These are phyloP conservation scores for Lichenostomus cassidix DNA, from an alignment of 2,113 vertebrate species.

Conservation along the genomic window DNA sequence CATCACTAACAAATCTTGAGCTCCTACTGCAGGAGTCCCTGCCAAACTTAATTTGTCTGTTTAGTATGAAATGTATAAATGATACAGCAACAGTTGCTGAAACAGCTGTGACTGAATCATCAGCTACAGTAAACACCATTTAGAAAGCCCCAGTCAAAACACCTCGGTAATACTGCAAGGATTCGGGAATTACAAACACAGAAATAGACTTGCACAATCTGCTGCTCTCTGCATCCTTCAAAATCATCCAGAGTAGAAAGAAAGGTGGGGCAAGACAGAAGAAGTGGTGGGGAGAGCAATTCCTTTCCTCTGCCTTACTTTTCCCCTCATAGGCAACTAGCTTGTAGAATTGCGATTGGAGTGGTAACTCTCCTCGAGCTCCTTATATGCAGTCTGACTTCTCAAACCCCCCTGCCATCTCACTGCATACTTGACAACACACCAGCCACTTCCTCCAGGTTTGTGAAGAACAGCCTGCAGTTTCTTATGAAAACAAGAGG, in stretches of 20 bases:
- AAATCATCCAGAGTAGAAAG: background rate
- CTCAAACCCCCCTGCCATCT: background rate
- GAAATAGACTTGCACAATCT: background rate
- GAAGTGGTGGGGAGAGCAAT: background rate
- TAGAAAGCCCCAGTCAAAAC: slow-evolving; percentile 8
- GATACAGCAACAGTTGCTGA: slow-evolving; percentile 20
- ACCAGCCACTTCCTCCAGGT: background rate
- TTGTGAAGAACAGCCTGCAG: background rate
- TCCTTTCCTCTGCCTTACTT: background rate
- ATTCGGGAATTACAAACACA: background rate
- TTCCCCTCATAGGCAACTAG: background rate
- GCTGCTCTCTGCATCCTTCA: background rate
- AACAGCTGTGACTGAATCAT: slow-evolving; percentile 44
- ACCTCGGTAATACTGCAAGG: background rate
- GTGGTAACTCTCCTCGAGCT: background rate
- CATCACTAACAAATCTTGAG: background rate
- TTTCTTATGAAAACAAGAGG: background rate
- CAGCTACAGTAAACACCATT: slow-evolving; percentile 47
- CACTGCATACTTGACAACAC: background rate
- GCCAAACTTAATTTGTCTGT: slow-evolving; percentile 37
- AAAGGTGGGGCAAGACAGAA: background rate
- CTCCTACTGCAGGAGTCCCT: background rate
- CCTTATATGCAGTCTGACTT: background rate
- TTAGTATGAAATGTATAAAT: background rate
- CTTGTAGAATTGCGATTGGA: background rate